phyloP scores from a whole-genome alignment of 2,888 invertebrate species.

The Baronia brevicornis region DNA sequence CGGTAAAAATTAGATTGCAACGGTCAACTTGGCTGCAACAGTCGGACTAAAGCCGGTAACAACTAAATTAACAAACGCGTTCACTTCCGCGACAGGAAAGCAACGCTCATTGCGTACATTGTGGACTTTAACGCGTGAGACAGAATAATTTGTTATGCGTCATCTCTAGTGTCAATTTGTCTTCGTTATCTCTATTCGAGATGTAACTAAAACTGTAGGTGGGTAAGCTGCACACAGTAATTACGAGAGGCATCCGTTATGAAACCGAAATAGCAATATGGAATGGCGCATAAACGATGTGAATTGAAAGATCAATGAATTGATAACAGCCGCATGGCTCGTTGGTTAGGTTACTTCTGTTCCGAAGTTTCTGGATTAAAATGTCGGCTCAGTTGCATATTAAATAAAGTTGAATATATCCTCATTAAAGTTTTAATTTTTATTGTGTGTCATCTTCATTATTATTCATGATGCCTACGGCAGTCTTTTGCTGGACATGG shows the following conservation, averaged over 20 bases:
- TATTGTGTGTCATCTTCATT: no score
- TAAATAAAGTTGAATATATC: no score
- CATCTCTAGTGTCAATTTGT: constrained; percentile 33
- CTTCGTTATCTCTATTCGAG: constrained; percentile 28
- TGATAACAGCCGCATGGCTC: no score
- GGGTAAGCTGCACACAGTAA: constrained; percentile 18
- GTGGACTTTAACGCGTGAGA: constrained; percentile 21
- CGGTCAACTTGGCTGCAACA: constrained; percentile 24
- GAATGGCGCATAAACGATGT: no score
- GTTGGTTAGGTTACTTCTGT: no score
- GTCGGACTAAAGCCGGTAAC: constrained; percentile 40
- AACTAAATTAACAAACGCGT: constrained; percentile 54
- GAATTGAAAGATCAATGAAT: no score
- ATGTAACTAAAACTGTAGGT: constrained; percentile 24
- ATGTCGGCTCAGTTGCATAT: no score
- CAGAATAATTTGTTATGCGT: constrained; percentile 34
- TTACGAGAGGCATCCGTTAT: constrained; percentile 19
- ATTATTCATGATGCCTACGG: no score
- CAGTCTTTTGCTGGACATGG: no score
- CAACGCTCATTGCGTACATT: constrained; percentile 51
- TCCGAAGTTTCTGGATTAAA: no score
- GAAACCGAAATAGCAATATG: no score
- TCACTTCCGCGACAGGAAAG: constrained; percentile 59
- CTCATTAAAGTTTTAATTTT: no score
- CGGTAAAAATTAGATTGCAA: constrained; percentile 33